These are phyloP conservation scores for Phyllopteryx taeniolatus DNA, from an alignment of 2,113 vertebrate genomes.

Conservation along the genomic window DNA sequence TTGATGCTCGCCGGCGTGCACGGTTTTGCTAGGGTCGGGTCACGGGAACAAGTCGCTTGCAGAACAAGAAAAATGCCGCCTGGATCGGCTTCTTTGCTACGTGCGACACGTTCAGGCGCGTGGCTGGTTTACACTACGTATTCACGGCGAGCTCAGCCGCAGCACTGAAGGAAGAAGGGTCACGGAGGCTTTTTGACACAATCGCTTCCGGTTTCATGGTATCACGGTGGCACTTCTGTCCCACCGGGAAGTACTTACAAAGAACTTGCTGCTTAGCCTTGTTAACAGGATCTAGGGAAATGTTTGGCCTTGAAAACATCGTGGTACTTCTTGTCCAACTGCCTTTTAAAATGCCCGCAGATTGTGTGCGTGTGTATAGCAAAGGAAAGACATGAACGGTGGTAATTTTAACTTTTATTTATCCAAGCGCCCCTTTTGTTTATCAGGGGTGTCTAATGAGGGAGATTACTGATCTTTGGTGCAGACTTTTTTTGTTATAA, in stretches of 20 bases:
- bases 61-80: constrained; percentile 26
- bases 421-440: constrained; percentile 25
- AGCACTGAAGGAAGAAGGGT: constrained; percentile 51
- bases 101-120: constrained; percentile 20
- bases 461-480: constrained; percentile 51
- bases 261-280: constrained; percentile 77
- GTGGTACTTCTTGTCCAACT: constrained; percentile 65
- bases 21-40: constrained; percentile 7
- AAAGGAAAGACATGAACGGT: background rate
- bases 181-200: constrained; percentile 19
- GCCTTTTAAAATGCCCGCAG: constrained; percentile 62
- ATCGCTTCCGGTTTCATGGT: constrained; percentile 27
- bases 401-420: constrained; percentile 57
- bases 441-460: constrained; percentile 23
- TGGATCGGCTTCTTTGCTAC: constrained; percentile 25
- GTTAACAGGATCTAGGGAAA: constrained; percentile 22
- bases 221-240: constrained; percentile 56
- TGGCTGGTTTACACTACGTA: constrained; percentile 71
- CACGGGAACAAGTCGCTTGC: constrained; percentile 28
- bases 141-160: constrained; percentile 69
- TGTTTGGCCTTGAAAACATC: constrained; percentile 69
- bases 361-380: constrained; percentile 49
- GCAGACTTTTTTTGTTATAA: constrained; percentile 46
- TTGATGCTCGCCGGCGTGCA: constrained; percentile 14
- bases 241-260: constrained; percentile 41